Evolutionary conservation across 2,888 invertebrate genomes (phyloP).

Genomic region (Drosophila emarginata): DNA sequence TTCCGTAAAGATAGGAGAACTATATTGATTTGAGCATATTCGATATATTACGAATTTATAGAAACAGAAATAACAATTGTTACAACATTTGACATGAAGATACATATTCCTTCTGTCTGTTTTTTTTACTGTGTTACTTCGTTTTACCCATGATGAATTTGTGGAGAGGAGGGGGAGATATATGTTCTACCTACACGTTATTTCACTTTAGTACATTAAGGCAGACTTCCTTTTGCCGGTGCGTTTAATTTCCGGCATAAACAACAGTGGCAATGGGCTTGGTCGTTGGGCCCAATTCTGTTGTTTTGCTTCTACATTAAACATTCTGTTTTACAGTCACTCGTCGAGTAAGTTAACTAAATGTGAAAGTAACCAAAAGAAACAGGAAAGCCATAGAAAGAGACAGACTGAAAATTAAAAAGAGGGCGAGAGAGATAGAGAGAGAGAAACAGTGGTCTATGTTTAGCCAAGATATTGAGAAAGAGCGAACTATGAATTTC

Average conservation of each 20-base stretch:
- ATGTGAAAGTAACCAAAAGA: not conserved
- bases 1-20: not conserved
- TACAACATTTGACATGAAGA: not conserved
- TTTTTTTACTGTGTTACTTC: no score
- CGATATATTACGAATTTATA: not conserved
- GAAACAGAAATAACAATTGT: not conserved
- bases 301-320: constrained; percentile 14
- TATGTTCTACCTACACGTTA: constrained; percentile 45
- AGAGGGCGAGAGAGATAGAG: not conserved
- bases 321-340: constrained; percentile 18
- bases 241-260: constrained; percentile 67
- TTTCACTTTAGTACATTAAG: constrained; percentile 59
- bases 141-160: not conserved
- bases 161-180: not conserved
- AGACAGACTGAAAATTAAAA: not conserved
- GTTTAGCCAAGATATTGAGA: not conserved
- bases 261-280: constrained; percentile 41
- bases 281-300: constrained; percentile 8
- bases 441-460: not conserved
- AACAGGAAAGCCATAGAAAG: not conserved
- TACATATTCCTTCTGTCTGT: not conserved
- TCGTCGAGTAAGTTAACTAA: constrained; percentile 3
- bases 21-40: constrained; percentile 22
- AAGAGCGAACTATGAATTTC: not conserved
- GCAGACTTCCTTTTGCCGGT: constrained; percentile 60